Conservation (phyloP, 2,113 vertebrate species). For the Periophthalmus modestus region DNA sequence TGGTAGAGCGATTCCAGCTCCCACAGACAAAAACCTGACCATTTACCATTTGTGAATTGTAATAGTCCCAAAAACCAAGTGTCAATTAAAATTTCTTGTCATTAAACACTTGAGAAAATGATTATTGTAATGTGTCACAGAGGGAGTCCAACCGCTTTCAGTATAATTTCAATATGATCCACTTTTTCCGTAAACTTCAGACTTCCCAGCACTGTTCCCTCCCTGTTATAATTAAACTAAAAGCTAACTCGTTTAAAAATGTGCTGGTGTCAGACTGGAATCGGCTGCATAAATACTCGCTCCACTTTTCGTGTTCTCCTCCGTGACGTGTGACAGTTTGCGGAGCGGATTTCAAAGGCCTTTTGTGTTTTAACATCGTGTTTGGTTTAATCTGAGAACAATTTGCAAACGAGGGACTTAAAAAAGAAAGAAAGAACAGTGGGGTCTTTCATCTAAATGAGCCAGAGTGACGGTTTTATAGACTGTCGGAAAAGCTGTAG, state of each 20-base stretch:
- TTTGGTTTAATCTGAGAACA: constrained; percentile 65
- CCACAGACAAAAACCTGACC: too few species aligned
- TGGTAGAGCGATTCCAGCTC: too few species aligned
- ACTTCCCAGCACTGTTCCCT: constrained; percentile 14
- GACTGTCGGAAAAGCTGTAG: constrained; percentile 10
- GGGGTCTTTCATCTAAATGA: constrained; percentile 57
- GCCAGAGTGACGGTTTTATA: constrained; percentile 53
- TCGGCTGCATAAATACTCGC: constrained; percentile 58
- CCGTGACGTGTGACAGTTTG: constrained; percentile 51
- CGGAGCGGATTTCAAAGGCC: constrained; percentile 53
- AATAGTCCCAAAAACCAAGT: too few species aligned
- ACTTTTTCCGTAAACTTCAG: background rate
- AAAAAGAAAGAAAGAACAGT: constrained; percentile 4
- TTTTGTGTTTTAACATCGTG: constrained; percentile 58
- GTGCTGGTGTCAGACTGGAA: constrained; percentile 38
- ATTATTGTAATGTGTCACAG: too few species aligned
- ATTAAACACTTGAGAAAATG: too few species aligned
- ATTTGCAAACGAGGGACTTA: constrained; percentile 54
- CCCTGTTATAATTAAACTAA: constrained; percentile 24
- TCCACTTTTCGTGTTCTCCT: constrained; percentile 56
- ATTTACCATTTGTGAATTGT: too few species aligned
- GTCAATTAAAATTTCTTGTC: too few species aligned
- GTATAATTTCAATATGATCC: background rate
- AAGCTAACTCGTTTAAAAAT: constrained; percentile 2
- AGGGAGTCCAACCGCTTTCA: too few species aligned